Evolutionary conservation across 2,888 invertebrate genomes (phyloP), one percentile per base, ranked within the genome.

Genomic region (Taenaris catops): DNA sequence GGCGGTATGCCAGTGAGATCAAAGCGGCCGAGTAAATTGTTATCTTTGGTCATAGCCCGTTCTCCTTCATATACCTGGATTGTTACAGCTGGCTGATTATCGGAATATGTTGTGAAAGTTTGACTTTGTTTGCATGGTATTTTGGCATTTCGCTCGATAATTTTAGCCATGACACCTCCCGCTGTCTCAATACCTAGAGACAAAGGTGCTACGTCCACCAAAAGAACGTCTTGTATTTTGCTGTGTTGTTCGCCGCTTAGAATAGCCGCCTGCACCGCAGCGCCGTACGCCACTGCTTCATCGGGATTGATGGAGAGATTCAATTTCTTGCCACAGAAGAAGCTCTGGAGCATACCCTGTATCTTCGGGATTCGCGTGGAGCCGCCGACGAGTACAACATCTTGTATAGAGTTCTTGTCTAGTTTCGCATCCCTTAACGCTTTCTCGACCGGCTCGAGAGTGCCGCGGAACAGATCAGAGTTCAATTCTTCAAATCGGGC

Each of bases 271-370:
- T 93, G 92, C 1, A 93, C 89, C 1, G 93, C 93, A 0, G 93
- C 93, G 6, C 93, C 93, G 55, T 93, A 94, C 0, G 94, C 94
- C 0, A 94, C 94, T 0, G 94, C 94, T 63, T 94, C 94, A n/a
- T n/a, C n/a, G n/a, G n/a, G n/a, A n/a, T n/a, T n/a, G n/a, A n/a
- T n/a, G n/a, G n/a, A n/a, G n/a, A 92, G 74, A 59, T 93, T 93
- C 3, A 94, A 72, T 20, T 89, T 79, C 65, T 93, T 94, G 12
- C 92, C 92, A 49, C 89, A 89, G 88, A 94, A 94, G 83, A 91
- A 94, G 68, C 91, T 92, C 68, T 93, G 91, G 12, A 94, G 73
- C 63, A 94, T 86, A 46, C 76, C 91, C 63, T 94, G 94, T 27
- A 94, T 91, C 64, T 94, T 94, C 0, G 94, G 94, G 29, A 94